Percentiles rank a stretch among this genome's conserved stretches.
These are phyloP conservation scores for Enoplosus armatus DNA, from an alignment of 2,797 vertebrate species.

Conservation along the genomic window DNA sequence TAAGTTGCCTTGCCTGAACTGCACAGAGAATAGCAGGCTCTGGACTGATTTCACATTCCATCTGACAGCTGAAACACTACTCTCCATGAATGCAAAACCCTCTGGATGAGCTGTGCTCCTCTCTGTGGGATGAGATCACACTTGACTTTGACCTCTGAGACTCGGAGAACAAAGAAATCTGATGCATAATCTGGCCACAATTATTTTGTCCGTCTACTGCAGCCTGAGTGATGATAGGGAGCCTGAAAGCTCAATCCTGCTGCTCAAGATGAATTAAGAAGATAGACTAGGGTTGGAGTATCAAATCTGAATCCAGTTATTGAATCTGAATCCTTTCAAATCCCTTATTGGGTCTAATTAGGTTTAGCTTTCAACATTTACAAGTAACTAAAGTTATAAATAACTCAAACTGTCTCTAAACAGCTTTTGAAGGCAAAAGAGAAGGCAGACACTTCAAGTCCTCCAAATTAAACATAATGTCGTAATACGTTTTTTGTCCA, in stretches of 20 bases:
- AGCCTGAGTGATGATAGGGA: constrained; percentile 27
- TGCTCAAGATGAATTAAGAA: constrained; percentile 36
- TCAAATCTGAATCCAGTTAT: neutral
- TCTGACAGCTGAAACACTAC: constrained; percentile 52
- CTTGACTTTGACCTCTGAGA: constrained; percentile 65
- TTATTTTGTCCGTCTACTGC: constrained; percentile 36
- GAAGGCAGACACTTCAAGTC: neutral
- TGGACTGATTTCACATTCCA: constrained; percentile 61
- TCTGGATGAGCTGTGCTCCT: constrained; percentile 43
- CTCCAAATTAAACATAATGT: neutral
- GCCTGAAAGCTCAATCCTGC: constrained; percentile 13
- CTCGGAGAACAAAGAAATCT: constrained; percentile 54
- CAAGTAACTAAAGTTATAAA: neutral
- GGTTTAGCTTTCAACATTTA: neutral
- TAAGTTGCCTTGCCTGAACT: neutral
- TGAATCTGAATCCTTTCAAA: constrained; percentile 10
- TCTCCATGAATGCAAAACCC: constrained; percentile 52
- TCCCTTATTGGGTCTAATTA: neutral
- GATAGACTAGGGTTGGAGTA: neutral
- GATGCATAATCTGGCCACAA: constrained; percentile 48
- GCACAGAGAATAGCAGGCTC: constrained; percentile 22
- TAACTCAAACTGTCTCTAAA: neutral
- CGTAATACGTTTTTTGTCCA: neutral
- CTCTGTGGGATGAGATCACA: constrained; percentile 31
- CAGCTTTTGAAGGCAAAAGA: constrained; percentile 10